Evolutionary conservation across 2,888 invertebrate species (phyloP).

Genomic region (Limnephilus lunatus): DNA sequence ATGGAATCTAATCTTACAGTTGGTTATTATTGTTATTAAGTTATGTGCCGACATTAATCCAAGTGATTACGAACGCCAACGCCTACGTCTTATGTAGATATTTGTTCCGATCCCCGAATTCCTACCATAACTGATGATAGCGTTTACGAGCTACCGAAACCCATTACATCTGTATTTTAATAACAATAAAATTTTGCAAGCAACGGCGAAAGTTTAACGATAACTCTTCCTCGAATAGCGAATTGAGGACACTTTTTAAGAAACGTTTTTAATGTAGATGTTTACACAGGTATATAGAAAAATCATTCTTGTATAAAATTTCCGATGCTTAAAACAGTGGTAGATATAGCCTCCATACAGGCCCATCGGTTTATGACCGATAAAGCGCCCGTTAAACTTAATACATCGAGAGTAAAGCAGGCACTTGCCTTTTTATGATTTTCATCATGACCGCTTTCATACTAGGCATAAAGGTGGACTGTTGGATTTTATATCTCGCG

Average conservation of each 20-base stretch:
- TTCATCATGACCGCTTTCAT: constrained; percentile 30
- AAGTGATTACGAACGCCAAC: not conserved
- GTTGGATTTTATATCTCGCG: not conserved
- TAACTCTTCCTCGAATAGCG: not conserved
- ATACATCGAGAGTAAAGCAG: constrained; percentile 29
- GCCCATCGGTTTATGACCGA: constrained; percentile 30
- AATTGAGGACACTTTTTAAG: not conserved
- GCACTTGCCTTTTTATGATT: constrained; percentile 18
- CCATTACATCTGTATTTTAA: not conserved
- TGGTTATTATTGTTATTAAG: not conserved
- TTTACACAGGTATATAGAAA: not conserved
- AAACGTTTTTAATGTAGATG: not conserved
- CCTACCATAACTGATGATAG: not conserved
- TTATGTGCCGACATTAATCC: not conserved
- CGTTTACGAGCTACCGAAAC: not conserved
- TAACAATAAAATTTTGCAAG: constrained; percentile 2
- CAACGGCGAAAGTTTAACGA: not conserved
- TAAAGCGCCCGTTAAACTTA: constrained; percentile 20
- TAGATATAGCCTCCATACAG: not conserved
- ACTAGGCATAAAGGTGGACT: not conserved
- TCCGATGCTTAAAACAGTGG: not conserved
- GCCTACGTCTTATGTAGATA: not conserved
- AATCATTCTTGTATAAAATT: not conserved
- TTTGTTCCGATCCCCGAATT: not conserved
- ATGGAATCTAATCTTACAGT: not conserved